phyloP scores from a whole-genome alignment of 2,888 invertebrate species.

The Caenorhabditis auriculariae region DNA sequence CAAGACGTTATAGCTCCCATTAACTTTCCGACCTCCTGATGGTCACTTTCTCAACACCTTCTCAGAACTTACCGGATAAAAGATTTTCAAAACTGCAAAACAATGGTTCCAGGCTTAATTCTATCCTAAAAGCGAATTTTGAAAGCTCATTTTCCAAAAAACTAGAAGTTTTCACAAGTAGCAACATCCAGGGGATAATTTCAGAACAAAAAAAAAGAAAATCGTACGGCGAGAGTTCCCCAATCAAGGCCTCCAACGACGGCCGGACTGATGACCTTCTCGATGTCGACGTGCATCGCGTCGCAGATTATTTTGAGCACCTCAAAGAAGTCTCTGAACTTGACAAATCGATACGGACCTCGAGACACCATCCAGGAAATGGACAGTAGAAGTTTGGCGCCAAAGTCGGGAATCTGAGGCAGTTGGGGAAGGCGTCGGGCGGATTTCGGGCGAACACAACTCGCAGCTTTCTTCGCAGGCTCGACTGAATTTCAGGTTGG shows the following conservation, averaged over 20 bases:
- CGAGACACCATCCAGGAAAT: slow-evolving; percentile 50
- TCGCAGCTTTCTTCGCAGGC: slow-evolving; percentile 31
- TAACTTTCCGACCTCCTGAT: too few species aligned
- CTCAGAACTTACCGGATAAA: too few species aligned
- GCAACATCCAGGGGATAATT: background rate
- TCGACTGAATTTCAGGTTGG: too few species aligned
- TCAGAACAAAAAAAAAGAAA: background rate
- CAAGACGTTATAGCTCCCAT: too few species aligned
- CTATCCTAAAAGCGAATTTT: too few species aligned
- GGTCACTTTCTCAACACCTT: too few species aligned
- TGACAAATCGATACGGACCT: slow-evolving; percentile 15
- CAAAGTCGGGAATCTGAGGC: slow-evolving; percentile 41
- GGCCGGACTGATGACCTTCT: slow-evolving; percentile 17
- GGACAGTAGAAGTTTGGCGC: slow-evolving; percentile 42
- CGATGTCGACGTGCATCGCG: slow-evolving; percentile 23
- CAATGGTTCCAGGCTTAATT: too few species aligned
- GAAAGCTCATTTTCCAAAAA: background rate
- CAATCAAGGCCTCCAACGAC: slow-evolving; percentile 31
- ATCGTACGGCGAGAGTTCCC: slow-evolving; percentile 24
- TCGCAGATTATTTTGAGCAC: slow-evolving; percentile 30
- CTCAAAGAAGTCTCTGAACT: slow-evolving; percentile 6
- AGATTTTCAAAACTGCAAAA: too few species aligned
- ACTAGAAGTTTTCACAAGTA: slow-evolving; percentile 3
- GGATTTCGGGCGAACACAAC: slow-evolving; percentile 48
- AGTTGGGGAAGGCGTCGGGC: slow-evolving; percentile 48